phyloP scores from a whole-genome alignment of 1,140 invertebrate species.

The Homalodisca vitripennis region DNA sequence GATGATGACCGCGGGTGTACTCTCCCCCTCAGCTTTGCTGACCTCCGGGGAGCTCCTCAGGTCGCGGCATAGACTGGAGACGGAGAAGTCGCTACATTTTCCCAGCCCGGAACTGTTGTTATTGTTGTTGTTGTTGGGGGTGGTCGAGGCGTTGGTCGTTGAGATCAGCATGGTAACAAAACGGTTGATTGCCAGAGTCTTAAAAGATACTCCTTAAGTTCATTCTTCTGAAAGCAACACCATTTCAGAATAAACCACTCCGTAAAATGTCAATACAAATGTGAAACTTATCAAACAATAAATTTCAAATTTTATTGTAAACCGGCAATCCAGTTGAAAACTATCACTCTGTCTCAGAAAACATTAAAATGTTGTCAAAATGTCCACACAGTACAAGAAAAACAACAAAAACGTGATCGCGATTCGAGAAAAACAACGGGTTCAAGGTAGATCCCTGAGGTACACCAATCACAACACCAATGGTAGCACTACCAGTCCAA shows the following conservation, averaged over 20 bases:
- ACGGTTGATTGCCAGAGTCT: too few species aligned
- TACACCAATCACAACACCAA: neutral
- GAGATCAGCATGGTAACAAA: constrained; percentile 28
- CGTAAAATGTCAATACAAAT: too few species aligned
- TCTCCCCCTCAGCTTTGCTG: constrained; percentile 11
- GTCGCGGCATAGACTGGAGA: constrained; percentile 38
- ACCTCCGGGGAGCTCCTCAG: constrained; percentile 36
- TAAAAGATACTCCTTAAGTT: too few species aligned
- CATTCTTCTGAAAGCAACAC: too few species aligned
- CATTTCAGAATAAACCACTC: too few species aligned
- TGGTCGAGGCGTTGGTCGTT: neutral
- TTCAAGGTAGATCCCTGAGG: neutral
- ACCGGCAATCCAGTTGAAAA: too few species aligned
- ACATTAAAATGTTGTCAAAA: too few species aligned
- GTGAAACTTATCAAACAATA: too few species aligned
- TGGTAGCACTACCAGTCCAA: neutral
- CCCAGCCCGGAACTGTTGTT: constrained; percentile 20
- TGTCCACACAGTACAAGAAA: too few species aligned
- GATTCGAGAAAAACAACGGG: neutral
- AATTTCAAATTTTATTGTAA: too few species aligned
- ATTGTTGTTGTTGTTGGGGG: constrained; percentile 24
- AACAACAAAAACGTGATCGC: too few species aligned
- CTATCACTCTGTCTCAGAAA: too few species aligned
- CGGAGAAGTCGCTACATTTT: constrained; percentile 41
- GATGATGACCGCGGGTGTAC: constrained; percentile 35